Base-by-base conservation (phyloP, 2,113 vertebrate species). In the Loxodonta africana region DNA sequence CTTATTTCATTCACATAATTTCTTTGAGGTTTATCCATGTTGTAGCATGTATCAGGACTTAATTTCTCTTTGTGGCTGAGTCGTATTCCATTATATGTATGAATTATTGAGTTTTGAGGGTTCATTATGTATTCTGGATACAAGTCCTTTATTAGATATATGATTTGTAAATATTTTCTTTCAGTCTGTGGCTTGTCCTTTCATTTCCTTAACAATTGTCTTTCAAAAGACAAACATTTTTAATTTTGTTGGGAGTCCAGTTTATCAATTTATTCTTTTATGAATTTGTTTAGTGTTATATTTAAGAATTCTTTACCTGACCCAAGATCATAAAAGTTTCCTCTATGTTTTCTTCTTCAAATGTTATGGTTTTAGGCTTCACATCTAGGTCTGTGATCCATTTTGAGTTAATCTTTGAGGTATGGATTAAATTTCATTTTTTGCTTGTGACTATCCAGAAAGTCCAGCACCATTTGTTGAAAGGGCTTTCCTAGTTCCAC, bases 121-220 rank as follows among this genome's bases (percentile, higher is more conserved):
- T 44, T 83, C 46, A 94, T 80, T 92, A 41, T 74, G 33, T 83
- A 4, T 63, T 90, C 48, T 77, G 23, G 62, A 48, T 73, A 48
- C 23, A 78, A 85, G 14, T 92, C 33, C 41, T 93, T 6, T 76
- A 81, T 80, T 57, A 62, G 37, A 78, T 94, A 37, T 71, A 12
- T 96, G 71, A 57, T 95, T 87, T 87, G 28, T 33, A 95, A 28
- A 83, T 83, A 86, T 94, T 82, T 90, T 53, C 41, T 48, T n/a
- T 62, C 3, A 17, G 25, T 37, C 76, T 80, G 0, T 91, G 69
- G 10, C 12, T 57, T 94, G 26, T 57, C 41, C 96, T 71, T 83
- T 86, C 17, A 28, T 89, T 91, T 93, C 48, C 63, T 91, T 74
- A 46, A 65, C n/a, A 84, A 8, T 51, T 51, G 4, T 30, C 74